These are phyloP conservation scores for Ispidina lecontei DNA, from an alignment of 2,797 vertebrate species.

Conservation along the genomic window DNA sequence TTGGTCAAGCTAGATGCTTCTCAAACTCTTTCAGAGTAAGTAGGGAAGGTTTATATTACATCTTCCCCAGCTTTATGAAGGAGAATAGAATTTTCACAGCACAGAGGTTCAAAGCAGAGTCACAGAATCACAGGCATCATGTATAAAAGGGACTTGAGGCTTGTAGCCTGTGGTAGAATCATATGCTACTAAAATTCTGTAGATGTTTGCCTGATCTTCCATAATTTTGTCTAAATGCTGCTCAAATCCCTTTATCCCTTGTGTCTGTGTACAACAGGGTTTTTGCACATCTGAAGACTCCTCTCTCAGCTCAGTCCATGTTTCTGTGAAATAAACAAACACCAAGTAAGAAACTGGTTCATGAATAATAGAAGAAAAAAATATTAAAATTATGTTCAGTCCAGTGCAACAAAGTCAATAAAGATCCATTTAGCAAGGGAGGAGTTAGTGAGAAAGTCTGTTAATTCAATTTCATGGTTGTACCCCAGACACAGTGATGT, in stretches of 20 bases:
- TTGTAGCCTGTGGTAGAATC: background rate
- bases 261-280: accelerated
- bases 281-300: background rate
- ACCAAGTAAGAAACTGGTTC: background rate
- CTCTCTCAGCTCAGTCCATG: background rate
- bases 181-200: background rate
- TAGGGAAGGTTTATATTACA: background rate
- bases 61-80: background rate
- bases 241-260: background rate
- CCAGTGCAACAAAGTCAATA: background rate
- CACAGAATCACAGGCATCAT: background rate
- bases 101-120: background rate
- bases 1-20: background rate
- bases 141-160: background rate
- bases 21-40: background rate
- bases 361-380: background rate
- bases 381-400: background rate
- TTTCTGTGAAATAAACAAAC: background rate
- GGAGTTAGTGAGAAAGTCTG: background rate
- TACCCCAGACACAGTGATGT: too few relatives aligned
- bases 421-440: background rate
- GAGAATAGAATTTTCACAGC: background rate
- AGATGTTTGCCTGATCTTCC: background rate
- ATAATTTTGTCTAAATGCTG: background rate
- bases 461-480: background rate